Evolutionary conservation across 2,888 invertebrate species (phyloP).

Genomic region (Cerastoderma edule): DNA sequence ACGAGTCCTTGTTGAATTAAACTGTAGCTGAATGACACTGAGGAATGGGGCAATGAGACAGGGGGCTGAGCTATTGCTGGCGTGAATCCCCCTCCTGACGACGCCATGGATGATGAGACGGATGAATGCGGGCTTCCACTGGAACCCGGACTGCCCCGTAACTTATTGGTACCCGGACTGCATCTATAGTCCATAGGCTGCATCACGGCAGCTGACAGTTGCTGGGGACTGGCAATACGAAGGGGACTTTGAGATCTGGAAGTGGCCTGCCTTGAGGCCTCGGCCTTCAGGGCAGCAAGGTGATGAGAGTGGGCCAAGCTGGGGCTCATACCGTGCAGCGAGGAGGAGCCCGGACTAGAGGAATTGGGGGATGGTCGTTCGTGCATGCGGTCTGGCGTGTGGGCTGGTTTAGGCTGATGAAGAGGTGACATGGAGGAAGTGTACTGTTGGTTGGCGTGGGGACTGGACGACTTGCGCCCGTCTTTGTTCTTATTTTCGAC

Average conservation of each 20-base stretch:
- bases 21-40: slow-evolving; percentile 74
- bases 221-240: slow-evolving; percentile 75
- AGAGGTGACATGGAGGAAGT: slow-evolving; percentile 69
- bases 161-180: slow-evolving; percentile 60
- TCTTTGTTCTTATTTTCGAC: slow-evolving; percentile 77
- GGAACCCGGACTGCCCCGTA: slow-evolving; percentile 58
- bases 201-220: slow-evolving; percentile 72
- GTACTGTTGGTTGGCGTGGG: slow-evolving; percentile 61
- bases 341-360: slow-evolving; percentile 69
- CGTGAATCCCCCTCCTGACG: slow-evolving; percentile 53
- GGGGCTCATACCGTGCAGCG: slow-evolving; percentile 63
- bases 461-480: slow-evolving; percentile 61
- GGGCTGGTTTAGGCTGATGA: slow-evolving; percentile 76
- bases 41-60: slow-evolving; percentile 73
- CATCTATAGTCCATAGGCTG: slow-evolving; percentile 79
- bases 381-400: slow-evolving; percentile 71
- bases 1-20: slow-evolving; percentile 83
- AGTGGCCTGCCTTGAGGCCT: slow-evolving; percentile 59
- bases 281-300: slow-evolving; percentile 66
- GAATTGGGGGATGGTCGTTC: slow-evolving; percentile 57
- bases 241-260: slow-evolving; percentile 77
- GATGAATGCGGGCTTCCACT: slow-evolving; percentile 47
- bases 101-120: slow-evolving; percentile 40
- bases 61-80: slow-evolving; percentile 77
- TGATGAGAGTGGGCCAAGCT: slow-evolving; percentile 65